Base-by-base conservation (phyloP, 1,140 invertebrate genomes). In the Trypoxylus dichotomus region DNA sequence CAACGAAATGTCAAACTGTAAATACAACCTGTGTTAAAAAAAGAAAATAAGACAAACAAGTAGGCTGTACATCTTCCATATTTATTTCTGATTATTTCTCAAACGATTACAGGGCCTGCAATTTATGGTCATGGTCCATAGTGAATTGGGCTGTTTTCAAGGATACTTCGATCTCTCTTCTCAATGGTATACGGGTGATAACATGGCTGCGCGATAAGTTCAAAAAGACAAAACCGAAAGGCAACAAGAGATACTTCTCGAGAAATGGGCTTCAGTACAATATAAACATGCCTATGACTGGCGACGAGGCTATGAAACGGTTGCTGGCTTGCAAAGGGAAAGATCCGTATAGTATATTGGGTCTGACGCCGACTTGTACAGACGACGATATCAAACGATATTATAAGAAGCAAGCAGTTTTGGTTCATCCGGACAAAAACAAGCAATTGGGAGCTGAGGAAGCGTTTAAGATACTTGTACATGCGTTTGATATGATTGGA, bases 361-460 rank as follows among this genome's bases (percentile, higher is more conserved):
- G 97, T 94, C 93, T 98, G 2, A 93, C 93, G 60, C 92, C 92
- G 68, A 92, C 93, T 68, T 96, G 95, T 84, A 92, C 93, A 21
- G 96, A 98, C 84, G 96, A 98, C 82, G 96, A 97, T 82, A 97
- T 98, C 82, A 96, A 96, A 83, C 94, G 94, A 82, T 97, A 98
- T 89, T 98, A 97, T 85, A 94, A 95, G 83, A 90, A 93, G 80
- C 96, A 98, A 87, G 96, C 96, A 3, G 93, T 97, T 83, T 89
- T 98, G 13, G 96, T 98, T 60, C 96, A 98, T 90, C 97, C 96
- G 0, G 96, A 97, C 85, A 98, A 98, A 88, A 98, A 98, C 88
- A 94, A 93, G 84, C 94, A 96, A 85, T 94, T 95, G 10, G 96
- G 97, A 72, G 96, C 97, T 8, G 96, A 98, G 85, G 96, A 98